Evolutionary conservation across 2,113 vertebrate species (phyloP).

Genomic region (Cairina moschata): DNA sequence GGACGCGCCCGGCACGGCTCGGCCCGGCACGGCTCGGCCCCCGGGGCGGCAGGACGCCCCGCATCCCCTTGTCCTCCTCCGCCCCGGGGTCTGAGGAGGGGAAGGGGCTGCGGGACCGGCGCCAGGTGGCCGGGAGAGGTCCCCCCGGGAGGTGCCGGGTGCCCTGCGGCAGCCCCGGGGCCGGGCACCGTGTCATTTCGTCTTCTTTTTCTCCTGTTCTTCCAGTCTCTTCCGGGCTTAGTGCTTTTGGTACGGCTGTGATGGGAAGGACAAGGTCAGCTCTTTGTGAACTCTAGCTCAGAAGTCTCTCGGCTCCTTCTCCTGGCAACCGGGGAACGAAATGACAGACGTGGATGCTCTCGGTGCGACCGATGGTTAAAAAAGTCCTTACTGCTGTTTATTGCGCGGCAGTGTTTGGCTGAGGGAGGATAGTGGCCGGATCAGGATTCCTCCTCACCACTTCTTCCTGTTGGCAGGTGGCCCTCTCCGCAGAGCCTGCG

Average conservation of each 20-base stretch:
- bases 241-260: slow-evolving; percentile 8
- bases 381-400: slow-evolving; percentile 20
- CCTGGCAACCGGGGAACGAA: not conserved
- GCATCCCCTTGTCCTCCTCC: not conserved
- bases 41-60: slow-evolving; percentile 37
- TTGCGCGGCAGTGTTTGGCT: not conserved
- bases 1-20: too few species aligned
- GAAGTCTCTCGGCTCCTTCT: slow-evolving; percentile 23
- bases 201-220: not conserved
- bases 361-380: not conserved
- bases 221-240: not conserved
- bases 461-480: slow-evolving; percentile 61
- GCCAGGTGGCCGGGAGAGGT: too few species aligned
- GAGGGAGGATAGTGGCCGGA: slow-evolving; percentile 38
- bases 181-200: not conserved
- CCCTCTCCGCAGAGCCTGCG: slow-evolving; percentile 10
- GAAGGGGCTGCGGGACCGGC: not conserved
- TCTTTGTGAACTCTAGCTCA: not conserved
- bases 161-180: not conserved
- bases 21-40: too few species aligned
- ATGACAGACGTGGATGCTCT: slow-evolving; percentile 4
- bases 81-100: too few species aligned
- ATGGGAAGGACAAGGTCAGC: not conserved
- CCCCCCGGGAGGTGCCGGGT: too few species aligned
- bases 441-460: slow-evolving; percentile 39